Base-by-base conservation (phyloP, 2,113 vertebrate species). In the Strix aluco region DNA sequence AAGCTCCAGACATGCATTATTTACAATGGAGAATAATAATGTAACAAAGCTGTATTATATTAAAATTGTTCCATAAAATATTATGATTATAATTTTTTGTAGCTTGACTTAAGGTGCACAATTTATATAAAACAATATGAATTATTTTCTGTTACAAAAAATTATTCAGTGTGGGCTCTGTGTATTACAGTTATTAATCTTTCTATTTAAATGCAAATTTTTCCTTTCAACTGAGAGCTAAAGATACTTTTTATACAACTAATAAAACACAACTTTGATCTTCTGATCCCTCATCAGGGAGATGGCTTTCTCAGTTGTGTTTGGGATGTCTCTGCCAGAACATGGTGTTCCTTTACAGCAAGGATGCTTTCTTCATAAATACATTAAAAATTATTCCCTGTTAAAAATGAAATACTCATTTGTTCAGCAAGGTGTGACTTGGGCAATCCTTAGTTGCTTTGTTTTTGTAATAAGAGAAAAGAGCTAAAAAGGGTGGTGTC, bases 201-300 rank as follows among this genome's bases (percentile, higher is more conserved):
- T 98, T 97, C 95, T 95, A 98, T 98, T 98, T 98, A 98, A 98
- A 98, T 98, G 98, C 96, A 98, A 98, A 98, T 98, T 97, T 97
- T 98, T 92, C 80, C 94, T 97, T 98, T 98, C 97, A 97, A 88
- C 92, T 90, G 86, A 94, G 94, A 97, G 94, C 95, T 97, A 96
- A 98, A 97, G 94, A 97, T 95, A 96, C 90, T 97, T 96, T 96
- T 97, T 90, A 88, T 91, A 95, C 36, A 94, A 97, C 96, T 98
- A 98, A 97, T 98, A 97, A 97, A 97, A 97, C 96, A 97, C 73
- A 95, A 92, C 87, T 97, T 97, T 98, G 98, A 97, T 98, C 90
- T 98, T 87, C 88, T 96, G 90, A 92, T 96, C 96, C 94, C 89
- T 96, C 88, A 79, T 94, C 57, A 74, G 82, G 77, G 86, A 96